Conservation (phyloP, 2,888 invertebrate genomes). For the Fragum fragum region DNA sequence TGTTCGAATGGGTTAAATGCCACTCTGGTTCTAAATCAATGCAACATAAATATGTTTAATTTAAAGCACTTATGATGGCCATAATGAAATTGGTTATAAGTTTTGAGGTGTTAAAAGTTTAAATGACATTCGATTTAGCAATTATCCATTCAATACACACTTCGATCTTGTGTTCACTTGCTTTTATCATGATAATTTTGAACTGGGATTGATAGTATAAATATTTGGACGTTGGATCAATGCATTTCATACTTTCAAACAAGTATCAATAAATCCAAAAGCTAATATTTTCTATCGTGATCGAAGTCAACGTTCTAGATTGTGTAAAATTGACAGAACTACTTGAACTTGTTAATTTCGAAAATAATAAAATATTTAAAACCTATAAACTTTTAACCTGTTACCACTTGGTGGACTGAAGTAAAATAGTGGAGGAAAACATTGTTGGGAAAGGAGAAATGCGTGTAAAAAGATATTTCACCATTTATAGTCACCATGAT, state of each 20-base stretch:
- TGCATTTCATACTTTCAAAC: neutral
- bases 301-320: neutral
- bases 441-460: too few species aligned
- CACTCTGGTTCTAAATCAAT: too few species aligned
- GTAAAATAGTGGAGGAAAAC: too few species aligned
- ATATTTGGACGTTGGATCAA: constrained; percentile 17
- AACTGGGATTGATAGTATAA: constrained; percentile 22
- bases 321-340: neutral
- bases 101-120: constrained; percentile 13
- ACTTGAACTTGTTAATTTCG: neutral
- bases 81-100: neutral
- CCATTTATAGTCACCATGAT: too few species aligned
- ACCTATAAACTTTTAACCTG: too few species aligned
- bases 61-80: too few species aligned
- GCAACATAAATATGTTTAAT: too few species aligned
- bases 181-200: constrained; percentile 26
- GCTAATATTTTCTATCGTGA: neutral
- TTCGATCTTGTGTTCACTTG: constrained; percentile 24
- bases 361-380: neutral
- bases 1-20: too few species aligned
- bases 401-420: too few species aligned
- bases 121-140: constrained; percentile 19
- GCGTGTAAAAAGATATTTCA: too few species aligned
- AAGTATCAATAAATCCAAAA: neutral
- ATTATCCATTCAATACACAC: constrained; percentile 27